Evolutionary conservation across 2,797 vertebrate genomes (phyloP).

Genomic region (Pantherophis vulpinus): DNA sequence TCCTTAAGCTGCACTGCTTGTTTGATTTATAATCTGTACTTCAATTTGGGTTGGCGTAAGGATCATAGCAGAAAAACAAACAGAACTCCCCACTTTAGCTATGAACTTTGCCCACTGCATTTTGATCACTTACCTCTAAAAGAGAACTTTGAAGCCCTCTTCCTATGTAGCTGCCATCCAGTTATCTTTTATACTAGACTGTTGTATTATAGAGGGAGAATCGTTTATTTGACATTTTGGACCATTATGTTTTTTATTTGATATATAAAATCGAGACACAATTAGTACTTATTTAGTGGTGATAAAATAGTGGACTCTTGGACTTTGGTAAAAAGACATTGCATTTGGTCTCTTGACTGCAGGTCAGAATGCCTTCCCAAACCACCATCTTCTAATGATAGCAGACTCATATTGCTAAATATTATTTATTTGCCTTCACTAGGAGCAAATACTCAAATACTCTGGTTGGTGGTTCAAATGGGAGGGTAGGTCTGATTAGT

Average conservation of each 20-base stretch:
- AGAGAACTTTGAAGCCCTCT: neutral
- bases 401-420: slow-evolving; percentile 15
- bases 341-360: neutral
- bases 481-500: neutral
- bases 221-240: neutral
- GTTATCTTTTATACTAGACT: slow-evolving; percentile 1
- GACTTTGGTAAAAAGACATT: slow-evolving; percentile 3
- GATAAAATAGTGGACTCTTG: slow-evolving; percentile 3
- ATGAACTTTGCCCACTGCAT: neutral
- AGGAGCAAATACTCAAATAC: neutral
- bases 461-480: neutral
- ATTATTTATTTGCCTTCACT: neutral
- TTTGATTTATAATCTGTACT: neutral
- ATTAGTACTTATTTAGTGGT: slow-evolving; percentile 5
- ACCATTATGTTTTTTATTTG: neutral
- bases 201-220: neutral
- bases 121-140: neutral
- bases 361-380: neutral
- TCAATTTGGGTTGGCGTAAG: neutral
- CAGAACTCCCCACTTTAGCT: neutral
- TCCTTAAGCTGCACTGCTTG: neutral
- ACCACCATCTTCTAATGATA: neutral
- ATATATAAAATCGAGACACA: neutral
- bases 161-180: neutral
- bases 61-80: neutral